Evolutionary conservation across 1,140 invertebrate genomes (phyloP).

Genomic region (Pristionchus pacificus): DNA sequence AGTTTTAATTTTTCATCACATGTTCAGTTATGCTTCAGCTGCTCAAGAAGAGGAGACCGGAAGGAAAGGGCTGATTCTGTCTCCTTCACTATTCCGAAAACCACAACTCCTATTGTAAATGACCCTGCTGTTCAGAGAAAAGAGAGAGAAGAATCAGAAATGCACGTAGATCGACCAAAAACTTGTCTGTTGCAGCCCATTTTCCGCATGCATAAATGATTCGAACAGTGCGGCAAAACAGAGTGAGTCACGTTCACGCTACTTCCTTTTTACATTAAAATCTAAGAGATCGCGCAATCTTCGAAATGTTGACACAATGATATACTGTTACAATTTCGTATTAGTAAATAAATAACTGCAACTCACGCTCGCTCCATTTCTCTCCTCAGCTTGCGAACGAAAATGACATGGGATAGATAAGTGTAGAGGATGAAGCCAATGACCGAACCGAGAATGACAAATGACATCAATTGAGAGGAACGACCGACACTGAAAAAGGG

Average conservation of each 20-base stretch:
- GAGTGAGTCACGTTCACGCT: background rate
- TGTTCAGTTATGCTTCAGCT: no score
- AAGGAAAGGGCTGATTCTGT: no score
- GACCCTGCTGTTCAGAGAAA: no score
- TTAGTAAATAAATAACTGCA: background rate
- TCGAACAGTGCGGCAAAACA: background rate
- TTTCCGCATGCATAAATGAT: no score
- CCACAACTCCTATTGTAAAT: no score
- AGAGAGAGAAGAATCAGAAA: no score
- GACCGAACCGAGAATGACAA: conserved; percentile 19
- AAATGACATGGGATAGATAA: conserved; percentile 24
- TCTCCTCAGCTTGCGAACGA: conserved; percentile 15
- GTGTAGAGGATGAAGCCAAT: conserved; percentile 29
- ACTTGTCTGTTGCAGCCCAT: no score
- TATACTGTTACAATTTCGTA: no score
- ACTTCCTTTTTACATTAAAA: conserved; percentile 5
- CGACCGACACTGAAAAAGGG: conserved; percentile 4
- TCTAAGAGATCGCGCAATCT: conserved; percentile 8
- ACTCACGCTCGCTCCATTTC: conserved; percentile 5
- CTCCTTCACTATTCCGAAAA: no score
- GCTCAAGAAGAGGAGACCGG: no score
- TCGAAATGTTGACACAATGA: background rate
- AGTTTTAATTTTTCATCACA: no score
- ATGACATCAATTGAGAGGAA: conserved; percentile 26
- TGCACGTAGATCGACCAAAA: no score